Percentiles rank a stretch among this genome's conserved stretches.
Conservation (phyloP, 1,140 invertebrate species). For the Brachionus asplanchnoidis region DNA sequence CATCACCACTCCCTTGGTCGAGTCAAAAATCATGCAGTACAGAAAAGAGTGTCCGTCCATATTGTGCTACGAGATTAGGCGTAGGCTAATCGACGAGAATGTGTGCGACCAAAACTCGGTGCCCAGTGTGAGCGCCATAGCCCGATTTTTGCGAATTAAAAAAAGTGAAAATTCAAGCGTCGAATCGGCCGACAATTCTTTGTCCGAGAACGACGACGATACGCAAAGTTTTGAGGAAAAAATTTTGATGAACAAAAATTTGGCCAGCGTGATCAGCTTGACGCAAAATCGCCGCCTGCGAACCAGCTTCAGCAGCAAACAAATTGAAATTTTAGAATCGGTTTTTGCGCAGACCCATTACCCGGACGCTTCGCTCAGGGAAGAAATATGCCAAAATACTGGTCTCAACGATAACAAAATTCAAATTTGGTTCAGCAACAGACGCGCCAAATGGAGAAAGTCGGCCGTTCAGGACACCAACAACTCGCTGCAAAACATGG, state of each 20-base stretch:
- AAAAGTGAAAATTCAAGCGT: slow-evolving; percentile 28
- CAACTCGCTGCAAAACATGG: not conserved
- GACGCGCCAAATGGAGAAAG: slow-evolving; percentile 40
- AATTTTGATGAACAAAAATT: slow-evolving; percentile 36
- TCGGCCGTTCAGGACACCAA: not conserved
- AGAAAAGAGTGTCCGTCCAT: slow-evolving; percentile 57
- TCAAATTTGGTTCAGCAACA: slow-evolving; percentile 63
- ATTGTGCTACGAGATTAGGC: slow-evolving; percentile 58
- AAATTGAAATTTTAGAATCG: slow-evolving; percentile 95
- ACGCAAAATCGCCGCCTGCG: slow-evolving; percentile 70
- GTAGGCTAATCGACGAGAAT: slow-evolving; percentile 54
- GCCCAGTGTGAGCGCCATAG: slow-evolving; percentile 87
- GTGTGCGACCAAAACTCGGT: slow-evolving; percentile 61
- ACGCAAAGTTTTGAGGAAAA: not conserved
- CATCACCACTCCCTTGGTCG: slow-evolving; percentile 57
- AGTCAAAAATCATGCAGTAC: slow-evolving; percentile 52
- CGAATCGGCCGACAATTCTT: not conserved
- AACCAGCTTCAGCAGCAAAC: slow-evolving; percentile 97
- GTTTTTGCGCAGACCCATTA: slow-evolving; percentile 99
- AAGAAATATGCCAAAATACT: slow-evolving; percentile 95
- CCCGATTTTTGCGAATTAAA: slow-evolving; percentile 68
- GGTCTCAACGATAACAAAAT: slow-evolving; percentile 99
- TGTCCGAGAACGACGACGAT: not conserved
- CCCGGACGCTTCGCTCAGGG: slow-evolving; percentile 98
- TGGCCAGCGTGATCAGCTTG: slow-evolving; percentile 37